Percentiles rank a stretch among this genome's conserved stretches.
These are phyloP conservation scores for Sebastes kiyomatsui DNA, from an alignment of 2,797 vertebrate genomes.

Conservation along the genomic window DNA sequence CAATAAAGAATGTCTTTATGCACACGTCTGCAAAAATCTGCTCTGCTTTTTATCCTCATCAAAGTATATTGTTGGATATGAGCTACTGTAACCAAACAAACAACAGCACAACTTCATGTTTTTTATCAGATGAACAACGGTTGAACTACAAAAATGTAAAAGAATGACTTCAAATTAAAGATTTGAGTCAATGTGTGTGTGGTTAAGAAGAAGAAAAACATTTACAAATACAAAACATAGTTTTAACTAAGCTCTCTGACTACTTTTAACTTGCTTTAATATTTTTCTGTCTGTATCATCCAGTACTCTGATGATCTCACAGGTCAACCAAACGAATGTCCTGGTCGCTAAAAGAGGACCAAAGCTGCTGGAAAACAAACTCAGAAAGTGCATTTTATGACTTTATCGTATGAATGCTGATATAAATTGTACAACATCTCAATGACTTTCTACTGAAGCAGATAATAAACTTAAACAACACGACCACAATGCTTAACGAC, in stretches of 20 bases:
- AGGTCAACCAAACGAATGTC: not conserved
- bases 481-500: not conserved
- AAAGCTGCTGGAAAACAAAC: not conserved
- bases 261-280: not conserved
- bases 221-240: not conserved
- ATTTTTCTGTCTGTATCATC: not conserved
- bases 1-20: not conserved
- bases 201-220: too few species aligned
- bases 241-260: not conserved
- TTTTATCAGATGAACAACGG: not conserved
- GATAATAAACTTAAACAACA: not conserved
- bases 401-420: not conserved
- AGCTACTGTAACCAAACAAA: not conserved
- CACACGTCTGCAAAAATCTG: not conserved
- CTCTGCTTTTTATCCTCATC: not conserved
- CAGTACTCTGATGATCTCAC: not conserved
- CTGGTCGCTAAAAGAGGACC: not conserved
- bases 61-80: not conserved
- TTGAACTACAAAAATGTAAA: not conserved
- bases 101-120: not conserved
- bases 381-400: not conserved
- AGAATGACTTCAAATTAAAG: not conserved
- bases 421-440: not conserved
- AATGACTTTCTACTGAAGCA: not conserved
- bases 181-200: too few species aligned